Percentiles rank a stretch among this genome's conserved stretches.
phyloP scores from a whole-genome alignment of 2,888 invertebrate genomes.

The Copidosoma aretas region DNA sequence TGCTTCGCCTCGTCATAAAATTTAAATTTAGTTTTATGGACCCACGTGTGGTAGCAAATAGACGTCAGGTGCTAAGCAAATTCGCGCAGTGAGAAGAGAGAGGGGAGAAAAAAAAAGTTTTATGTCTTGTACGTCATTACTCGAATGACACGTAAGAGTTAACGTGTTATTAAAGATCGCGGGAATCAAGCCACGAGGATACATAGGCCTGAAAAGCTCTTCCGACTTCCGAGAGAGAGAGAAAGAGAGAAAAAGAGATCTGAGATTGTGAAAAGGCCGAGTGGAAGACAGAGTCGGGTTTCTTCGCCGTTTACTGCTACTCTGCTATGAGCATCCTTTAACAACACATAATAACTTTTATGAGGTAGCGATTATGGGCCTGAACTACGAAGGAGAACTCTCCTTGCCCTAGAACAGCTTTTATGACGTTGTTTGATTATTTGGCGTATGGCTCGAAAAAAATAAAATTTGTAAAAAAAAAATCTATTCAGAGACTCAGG shows the following conservation, averaged over 20 bases:
- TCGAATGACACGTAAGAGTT: slow-evolving; percentile 33
- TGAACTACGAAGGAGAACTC: slow-evolving; percentile 47
- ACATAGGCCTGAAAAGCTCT: slow-evolving; percentile 33
- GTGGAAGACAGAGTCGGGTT: slow-evolving; percentile 34
- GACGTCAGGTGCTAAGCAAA: slow-evolving; percentile 17
- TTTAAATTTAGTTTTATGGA: slow-evolving; percentile 31
- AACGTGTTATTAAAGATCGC: slow-evolving; percentile 37
- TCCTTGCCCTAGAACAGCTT: slow-evolving; percentile 1
- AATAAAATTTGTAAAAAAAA: no score
- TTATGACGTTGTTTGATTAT: neutral
- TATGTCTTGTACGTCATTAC: slow-evolving; percentile 29
- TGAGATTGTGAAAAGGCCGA: slow-evolving; percentile 46
- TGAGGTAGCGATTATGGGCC: slow-evolving; percentile 57
- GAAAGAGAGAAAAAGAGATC: slow-evolving; percentile 38
- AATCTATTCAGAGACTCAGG: no score
- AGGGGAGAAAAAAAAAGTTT: neutral
- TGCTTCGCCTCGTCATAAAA: slow-evolving; percentile 31
- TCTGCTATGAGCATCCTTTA: slow-evolving; percentile 58
- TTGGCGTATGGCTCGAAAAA: no score
- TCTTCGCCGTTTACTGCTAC: slow-evolving; percentile 54
- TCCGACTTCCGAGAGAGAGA: slow-evolving; percentile 13
- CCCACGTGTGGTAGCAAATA: neutral
- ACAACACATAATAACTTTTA: slow-evolving; percentile 61
- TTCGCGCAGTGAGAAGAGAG: neutral
- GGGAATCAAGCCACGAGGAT: slow-evolving; percentile 16